Evolutionary conservation across 2,888 invertebrate genomes (phyloP), one percentile per base, ranked within the genome.

Genomic region (Myopa tessellatipennis): DNA sequence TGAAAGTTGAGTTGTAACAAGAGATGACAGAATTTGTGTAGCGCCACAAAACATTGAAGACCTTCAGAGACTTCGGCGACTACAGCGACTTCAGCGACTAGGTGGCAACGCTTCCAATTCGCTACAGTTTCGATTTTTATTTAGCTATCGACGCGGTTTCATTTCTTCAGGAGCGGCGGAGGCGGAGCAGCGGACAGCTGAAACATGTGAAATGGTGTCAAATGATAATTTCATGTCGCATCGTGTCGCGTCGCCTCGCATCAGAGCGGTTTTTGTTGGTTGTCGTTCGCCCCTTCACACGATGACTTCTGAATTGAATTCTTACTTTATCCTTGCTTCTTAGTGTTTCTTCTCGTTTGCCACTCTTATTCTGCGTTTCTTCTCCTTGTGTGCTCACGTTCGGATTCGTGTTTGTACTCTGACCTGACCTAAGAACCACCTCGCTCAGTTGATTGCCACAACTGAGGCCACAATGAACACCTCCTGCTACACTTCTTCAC

Each of bases 161-260:
- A 50, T 45, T 69, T 40, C 40, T 18, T 18, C n/a, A 45, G 40
- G 4, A n/a, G 45, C 1, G 1, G 2, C 26, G 26, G 26, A 26
- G 26, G 26, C 65, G 68, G 26, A 40, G 40, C 61, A 60, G 60
- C 61, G n/a, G 58, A 78, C 79, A 77, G 12, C 58, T 38, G 34
- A 26, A 72, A 14, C 60, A 60, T 40, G 14, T 26, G 40, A 38
- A 72, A 61, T 72, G 55, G 72, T 60, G 72, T 61, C 72, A 72
- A 60, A n/a, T 36, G 60, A 60, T 72, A 36, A 72, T 72, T 72
- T 72, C 40, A 72, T 60, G 38, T n/a, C 61, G 61, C 36, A 16
- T 72, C 80, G 60, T 78, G 52, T 26, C 63, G 26, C 38, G n/a
- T 40, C 67, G 58, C 72, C 36, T 61, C 68, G 68, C 69, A 7